Conservation (phyloP, 2,888 invertebrate genomes). For the Baccha elongata region DNA sequence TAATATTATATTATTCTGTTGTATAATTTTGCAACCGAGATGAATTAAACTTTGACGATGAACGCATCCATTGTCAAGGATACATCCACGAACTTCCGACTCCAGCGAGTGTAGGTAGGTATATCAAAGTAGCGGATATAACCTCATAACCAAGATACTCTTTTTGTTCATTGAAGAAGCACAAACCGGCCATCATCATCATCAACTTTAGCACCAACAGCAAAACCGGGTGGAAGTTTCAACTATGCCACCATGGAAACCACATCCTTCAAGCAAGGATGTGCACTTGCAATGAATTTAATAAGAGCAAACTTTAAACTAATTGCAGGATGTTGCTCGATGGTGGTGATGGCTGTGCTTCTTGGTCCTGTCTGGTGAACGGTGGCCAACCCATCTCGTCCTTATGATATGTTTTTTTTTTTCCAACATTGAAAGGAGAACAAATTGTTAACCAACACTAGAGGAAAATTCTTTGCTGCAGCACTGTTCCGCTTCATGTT, state of each 20-base stretch:
- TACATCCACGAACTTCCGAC: conserved; percentile 43
- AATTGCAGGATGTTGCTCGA: conserved; percentile 65
- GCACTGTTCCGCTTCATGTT: conserved; percentile 35
- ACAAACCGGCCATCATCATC: conserved; percentile 28
- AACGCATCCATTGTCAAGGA: conserved; percentile 36
- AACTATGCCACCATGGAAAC: conserved; percentile 10
- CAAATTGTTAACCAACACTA: conserved; percentile 44
- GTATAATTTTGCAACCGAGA: background rate
- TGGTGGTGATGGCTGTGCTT: conserved; percentile 16
- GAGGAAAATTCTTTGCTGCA: conserved; percentile 53
- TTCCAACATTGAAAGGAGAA: conserved; percentile 26
- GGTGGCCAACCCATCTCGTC: conserved; percentile 1
- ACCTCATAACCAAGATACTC: conserved; percentile 57
- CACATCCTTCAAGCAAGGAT: conserved; percentile 60
- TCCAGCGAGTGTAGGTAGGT: conserved; percentile 23
- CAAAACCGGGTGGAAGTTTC: too few species aligned
- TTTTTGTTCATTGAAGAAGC: conserved; percentile 3
- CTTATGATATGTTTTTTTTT: conserved; percentile 6
- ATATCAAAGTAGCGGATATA: conserved; percentile 59
- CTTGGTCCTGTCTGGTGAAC: conserved; percentile 21
- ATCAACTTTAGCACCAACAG: conserved; percentile 26
- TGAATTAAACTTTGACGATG: background rate
- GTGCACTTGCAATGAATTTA: conserved; percentile 71
- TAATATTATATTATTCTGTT: conserved; percentile 1
- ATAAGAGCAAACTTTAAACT: conserved; percentile 71